These are phyloP conservation scores for Danaus melanippus DNA, from an alignment of 1,140 invertebrate species.

Conservation along the genomic window DNA sequence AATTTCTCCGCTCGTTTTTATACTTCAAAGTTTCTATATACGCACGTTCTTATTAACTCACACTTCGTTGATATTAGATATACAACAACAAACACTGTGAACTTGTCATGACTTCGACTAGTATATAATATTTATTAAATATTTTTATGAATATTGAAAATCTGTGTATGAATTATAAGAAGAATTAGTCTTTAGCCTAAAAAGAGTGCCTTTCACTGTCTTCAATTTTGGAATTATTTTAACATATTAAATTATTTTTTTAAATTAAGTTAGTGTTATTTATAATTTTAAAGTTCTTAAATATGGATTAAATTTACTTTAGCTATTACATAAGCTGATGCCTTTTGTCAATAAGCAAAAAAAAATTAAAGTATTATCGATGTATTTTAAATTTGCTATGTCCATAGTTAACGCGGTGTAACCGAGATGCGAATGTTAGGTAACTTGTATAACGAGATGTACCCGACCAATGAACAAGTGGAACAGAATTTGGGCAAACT, in stretches of 20 bases:
- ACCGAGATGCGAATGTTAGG: slow-evolving; percentile 33
- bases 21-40: slow-evolving; percentile 43
- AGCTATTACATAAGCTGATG: too few species aligned
- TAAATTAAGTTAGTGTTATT: too few species aligned
- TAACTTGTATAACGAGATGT: slow-evolving; percentile 55
- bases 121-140: neutral
- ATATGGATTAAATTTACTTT: neutral
- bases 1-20: slow-evolving; percentile 39
- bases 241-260: too few species aligned
- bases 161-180: too few species aligned
- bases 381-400: slow-evolving; percentile 5
- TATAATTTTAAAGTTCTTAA: neutral
- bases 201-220: too few species aligned
- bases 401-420: slow-evolving; percentile 21
- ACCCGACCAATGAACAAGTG: slow-evolving; percentile 44
- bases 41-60: slow-evolving; percentile 34
- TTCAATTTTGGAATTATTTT: too few species aligned
- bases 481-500: slow-evolving; percentile 36
- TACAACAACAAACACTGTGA: slow-evolving; percentile 19
- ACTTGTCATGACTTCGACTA: slow-evolving; percentile 15
- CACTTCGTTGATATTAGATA: slow-evolving; percentile 24
- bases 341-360: neutral
- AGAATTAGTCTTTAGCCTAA: too few species aligned
- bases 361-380: neutral
- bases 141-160: too few species aligned